Evolutionary conservation across 2,888 invertebrate species (phyloP).

Genomic region (Eupelmus urozonus): DNA sequence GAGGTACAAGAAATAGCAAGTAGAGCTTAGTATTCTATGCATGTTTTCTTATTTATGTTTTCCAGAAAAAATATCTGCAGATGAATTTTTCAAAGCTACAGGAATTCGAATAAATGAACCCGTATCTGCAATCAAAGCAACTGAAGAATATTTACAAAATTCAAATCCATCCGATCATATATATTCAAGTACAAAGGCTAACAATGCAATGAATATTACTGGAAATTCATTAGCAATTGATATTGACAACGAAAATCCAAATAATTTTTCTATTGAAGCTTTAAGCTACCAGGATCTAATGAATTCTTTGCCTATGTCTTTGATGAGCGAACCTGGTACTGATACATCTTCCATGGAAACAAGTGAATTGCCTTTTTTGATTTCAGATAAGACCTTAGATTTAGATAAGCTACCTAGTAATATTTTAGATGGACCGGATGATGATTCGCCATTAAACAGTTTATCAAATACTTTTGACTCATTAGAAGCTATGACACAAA

Average conservation of each 20-base stretch:
- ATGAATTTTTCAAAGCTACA: constrained; percentile 60
- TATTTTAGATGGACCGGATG: constrained; percentile 45
- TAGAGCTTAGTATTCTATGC: constrained; percentile 22
- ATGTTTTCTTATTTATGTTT: constrained; percentile 19
- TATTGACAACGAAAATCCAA: constrained; percentile 50
- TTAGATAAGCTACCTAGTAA: constrained; percentile 46
- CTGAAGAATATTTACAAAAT: constrained; percentile 53
- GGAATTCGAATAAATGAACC: constrained; percentile 57
- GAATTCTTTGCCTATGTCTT: constrained; percentile 50
- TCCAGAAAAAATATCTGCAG: constrained; percentile 59
- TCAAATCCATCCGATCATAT: constrained; percentile 47
- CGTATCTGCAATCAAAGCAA: constrained; percentile 50
- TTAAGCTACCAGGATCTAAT: constrained; percentile 57
- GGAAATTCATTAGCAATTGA: constrained; percentile 32
- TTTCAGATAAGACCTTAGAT: constrained; percentile 49
- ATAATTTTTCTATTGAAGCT: constrained; percentile 52
- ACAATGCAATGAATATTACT: constrained; percentile 29
- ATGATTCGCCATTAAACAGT: constrained; percentile 21
- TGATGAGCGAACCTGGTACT: constrained; percentile 43
- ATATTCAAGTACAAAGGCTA: constrained; percentile 51
- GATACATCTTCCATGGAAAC: constrained; percentile 44
- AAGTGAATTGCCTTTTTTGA: constrained; percentile 50
- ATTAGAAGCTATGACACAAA: constrained; percentile 44
- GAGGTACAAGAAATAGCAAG: not conserved
- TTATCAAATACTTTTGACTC: constrained; percentile 35